Conservation (phyloP, 2,888 invertebrate genomes). For the Hetaerina titia region DNA sequence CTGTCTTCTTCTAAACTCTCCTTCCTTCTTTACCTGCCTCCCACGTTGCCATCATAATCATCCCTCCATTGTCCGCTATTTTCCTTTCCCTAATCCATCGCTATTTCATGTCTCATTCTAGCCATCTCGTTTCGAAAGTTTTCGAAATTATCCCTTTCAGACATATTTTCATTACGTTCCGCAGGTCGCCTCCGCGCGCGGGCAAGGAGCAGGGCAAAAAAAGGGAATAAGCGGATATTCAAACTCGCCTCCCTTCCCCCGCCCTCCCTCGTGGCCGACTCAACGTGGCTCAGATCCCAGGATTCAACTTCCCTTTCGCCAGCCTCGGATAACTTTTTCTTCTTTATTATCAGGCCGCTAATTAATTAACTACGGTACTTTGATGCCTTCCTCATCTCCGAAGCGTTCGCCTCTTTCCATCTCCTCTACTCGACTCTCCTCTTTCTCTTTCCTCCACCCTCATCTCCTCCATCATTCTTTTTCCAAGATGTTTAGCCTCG, state of each 20-base stretch:
- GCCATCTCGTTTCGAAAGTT: too few relatives aligned
- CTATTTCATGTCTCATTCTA: too few relatives aligned
- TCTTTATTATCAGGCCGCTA: not conserved
- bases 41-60: too few relatives aligned
- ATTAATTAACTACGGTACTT: not conserved
- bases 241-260: not conserved
- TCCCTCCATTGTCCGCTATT: too few relatives aligned
- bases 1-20: constrained; percentile 72
- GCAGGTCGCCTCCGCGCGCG: not conserved
- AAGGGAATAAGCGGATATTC: not conserved
- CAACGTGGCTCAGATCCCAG: not conserved
- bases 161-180: not conserved
- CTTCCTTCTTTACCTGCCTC: constrained; percentile 36
- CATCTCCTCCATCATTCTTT: not conserved
- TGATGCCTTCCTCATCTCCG: not conserved
- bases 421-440: not conserved
- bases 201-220: not conserved
- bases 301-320: not conserved
- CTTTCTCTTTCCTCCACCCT: constrained; percentile 25
- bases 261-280: not conserved
- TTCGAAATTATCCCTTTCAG: too few relatives aligned
- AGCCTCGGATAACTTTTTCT: not conserved
- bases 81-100: too few relatives aligned
- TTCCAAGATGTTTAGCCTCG: not conserved
- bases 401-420: not conserved